These are phyloP conservation scores for Drosophila rubida DNA, from an alignment of 2,888 invertebrate species.

Conservation along the genomic window DNA sequence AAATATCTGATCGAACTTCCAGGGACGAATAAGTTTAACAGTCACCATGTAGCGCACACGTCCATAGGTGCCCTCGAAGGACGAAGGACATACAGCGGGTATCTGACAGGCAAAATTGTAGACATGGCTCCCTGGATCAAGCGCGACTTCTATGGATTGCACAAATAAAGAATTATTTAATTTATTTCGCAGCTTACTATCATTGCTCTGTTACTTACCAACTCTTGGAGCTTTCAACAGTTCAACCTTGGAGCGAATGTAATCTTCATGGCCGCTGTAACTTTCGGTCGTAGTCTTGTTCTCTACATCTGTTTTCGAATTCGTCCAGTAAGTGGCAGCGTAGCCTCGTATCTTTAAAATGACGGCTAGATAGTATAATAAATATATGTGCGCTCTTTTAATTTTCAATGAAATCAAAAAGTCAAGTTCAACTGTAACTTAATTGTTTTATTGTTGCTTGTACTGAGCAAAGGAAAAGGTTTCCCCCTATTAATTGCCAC, in stretches of 20 bases:
- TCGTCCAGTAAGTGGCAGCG: slow-evolving; percentile 54
- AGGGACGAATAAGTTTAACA: slow-evolving; percentile 91
- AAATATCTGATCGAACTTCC: slow-evolving; percentile 90
- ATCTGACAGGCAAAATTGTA: slow-evolving; percentile 86
- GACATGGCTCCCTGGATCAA: slow-evolving; percentile 85
- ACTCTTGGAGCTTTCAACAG: slow-evolving; percentile 30
- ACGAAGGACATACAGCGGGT: slow-evolving; percentile 86
- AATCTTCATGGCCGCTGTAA: slow-evolving; percentile 59
- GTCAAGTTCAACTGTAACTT: slow-evolving; percentile 1
- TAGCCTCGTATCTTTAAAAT: slow-evolving; percentile 58
- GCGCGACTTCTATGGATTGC: slow-evolving; percentile 43
- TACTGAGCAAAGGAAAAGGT: not conserved
- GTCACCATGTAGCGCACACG: slow-evolving; percentile 87
- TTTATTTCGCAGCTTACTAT: not conserved
- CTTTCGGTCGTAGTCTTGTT: slow-evolving; percentile 24
- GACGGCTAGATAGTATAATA: slow-evolving; percentile 39
- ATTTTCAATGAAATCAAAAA: not conserved
- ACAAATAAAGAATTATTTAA: not conserved
- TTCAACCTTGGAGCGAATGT: slow-evolving; percentile 53
- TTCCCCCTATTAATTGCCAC: not conserved
- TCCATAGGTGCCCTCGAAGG: slow-evolving; percentile 86
- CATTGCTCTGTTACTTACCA: slow-evolving; percentile 1
- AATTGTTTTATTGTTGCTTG: not conserved
- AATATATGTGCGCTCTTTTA: not conserved
- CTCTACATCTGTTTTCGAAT: slow-evolving; percentile 18